A percentile compares a stretch with the other conserved stretches of the same genome.
Conservation (phyloP, 2,888 invertebrate species). For the Phorcus lineatus region DNA sequence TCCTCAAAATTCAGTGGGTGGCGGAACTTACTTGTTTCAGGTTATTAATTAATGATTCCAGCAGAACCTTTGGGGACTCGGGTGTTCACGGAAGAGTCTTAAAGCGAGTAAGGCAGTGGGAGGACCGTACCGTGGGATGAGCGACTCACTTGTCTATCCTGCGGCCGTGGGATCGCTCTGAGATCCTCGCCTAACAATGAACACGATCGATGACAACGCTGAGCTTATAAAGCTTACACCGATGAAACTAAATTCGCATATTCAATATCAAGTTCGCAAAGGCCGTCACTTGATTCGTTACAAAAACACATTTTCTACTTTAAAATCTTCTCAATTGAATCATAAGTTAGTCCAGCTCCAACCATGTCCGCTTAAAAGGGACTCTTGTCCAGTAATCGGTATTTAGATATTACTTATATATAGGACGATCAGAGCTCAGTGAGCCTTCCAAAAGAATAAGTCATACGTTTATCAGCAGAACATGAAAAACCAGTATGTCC, state of each 20-base stretch:
- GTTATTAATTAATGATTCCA: conserved; percentile 6
- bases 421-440: too few species aligned
- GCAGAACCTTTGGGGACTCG: background rate
- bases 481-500: too few species aligned
- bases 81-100: background rate
- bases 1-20: conserved; percentile 1
- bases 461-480: too few species aligned
- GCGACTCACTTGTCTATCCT: background rate
- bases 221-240: background rate
- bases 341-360: too few species aligned
- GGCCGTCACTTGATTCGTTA: background rate
- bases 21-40: background rate
- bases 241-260: conserved; percentile 3
- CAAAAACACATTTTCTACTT: too few species aligned
- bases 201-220: background rate
- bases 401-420: too few species aligned
- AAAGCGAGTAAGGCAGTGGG: background rate
- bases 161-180: background rate
- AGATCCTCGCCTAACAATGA: background rate
- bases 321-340: too few species aligned
- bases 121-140: background rate
- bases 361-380: too few species aligned
- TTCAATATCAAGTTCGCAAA: background rate
- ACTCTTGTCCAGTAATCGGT: too few species aligned
- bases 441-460: too few species aligned